Evolutionary conservation across 2,113 vertebrate species (phyloP), one percentile per base, ranked within the genome.

Genomic region (Petroica traversi): DNA sequence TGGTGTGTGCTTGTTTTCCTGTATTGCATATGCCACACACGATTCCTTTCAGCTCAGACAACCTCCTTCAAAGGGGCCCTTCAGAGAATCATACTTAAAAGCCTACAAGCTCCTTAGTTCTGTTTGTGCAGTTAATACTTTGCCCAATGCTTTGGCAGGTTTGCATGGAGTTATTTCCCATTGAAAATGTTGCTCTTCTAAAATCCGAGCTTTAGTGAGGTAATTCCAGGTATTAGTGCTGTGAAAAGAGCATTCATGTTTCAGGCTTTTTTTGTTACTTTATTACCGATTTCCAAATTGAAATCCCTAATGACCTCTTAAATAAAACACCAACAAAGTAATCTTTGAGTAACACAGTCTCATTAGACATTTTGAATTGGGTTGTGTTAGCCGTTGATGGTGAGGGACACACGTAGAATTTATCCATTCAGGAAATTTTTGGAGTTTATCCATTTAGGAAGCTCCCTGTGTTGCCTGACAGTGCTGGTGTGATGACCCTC

Each of bases 371-470:
- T 74, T 55, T 19, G 25, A 38, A 55, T 48, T 12, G 1, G 19
- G 18, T 46, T 58, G 46, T 45, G 22, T 26, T 46, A 9, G 14
- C 25, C 79, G 41, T 8, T 25, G 31, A 2, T 57, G 74, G 33
- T 19, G 8, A 3, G 20, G 40, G 31, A 6, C 19, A 9, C 15
- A 1, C 0, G 1, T 67, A 61, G 18, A 16, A 24, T 43, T 61
- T 8, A 18, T 29, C 18, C 71, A 0, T 57, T 23, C 13, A 4
- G 28, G 51, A 15, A 15, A 41, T 41, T 59, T 63, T 75, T 64
- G 31, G n/a, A 16, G 26, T 43, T 61, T 8, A 18, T 29, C 18
- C 71, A 0, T 61, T 23, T 13, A 4, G 31, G 51, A 49, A 62
- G 43, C 31, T 58, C n/a, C 26, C 20, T 41, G 25, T 46, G 8